These are phyloP conservation scores for Crenuchus spilurus DNA, from an alignment of 2,797 vertebrate genomes.

Conservation along the genomic window DNA sequence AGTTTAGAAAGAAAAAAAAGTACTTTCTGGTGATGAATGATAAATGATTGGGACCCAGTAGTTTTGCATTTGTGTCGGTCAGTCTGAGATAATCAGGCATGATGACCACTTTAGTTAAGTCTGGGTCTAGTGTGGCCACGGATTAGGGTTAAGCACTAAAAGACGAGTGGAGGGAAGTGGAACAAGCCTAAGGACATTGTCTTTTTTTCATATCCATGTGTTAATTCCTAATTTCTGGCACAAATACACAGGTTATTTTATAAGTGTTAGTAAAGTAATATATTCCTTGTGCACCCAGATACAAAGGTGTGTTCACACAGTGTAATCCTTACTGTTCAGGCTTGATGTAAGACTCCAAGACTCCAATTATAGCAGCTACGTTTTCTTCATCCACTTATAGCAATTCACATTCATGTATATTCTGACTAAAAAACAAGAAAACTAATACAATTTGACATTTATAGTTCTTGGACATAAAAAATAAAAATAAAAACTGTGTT, in stretches of 20 bases:
- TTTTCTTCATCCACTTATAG: constrained; percentile 21
- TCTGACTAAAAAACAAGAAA: not conserved
- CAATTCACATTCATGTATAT: constrained; percentile 3
- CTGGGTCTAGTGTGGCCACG: too few relatives aligned
- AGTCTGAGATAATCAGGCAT: too few relatives aligned
- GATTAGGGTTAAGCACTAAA: too few relatives aligned
- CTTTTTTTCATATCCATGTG: too few relatives aligned
- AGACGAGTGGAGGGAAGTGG: too few relatives aligned
- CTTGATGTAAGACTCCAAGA: not conserved
- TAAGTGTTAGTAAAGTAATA: not conserved
- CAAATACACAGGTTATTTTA: not conserved
- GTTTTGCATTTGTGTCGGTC: too few relatives aligned
- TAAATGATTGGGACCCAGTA: too few relatives aligned
- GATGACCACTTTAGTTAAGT: too few relatives aligned
- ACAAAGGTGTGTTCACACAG: not conserved
- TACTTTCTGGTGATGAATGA: not conserved
- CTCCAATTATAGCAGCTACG: constrained; percentile 29
- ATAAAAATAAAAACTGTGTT: not conserved
- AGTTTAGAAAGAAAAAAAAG: not conserved
- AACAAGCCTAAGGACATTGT: too few relatives aligned
- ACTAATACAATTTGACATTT: not conserved
- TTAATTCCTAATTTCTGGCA: not conserved
- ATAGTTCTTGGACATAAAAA: not conserved
- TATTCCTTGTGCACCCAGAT: not conserved
- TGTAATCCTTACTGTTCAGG: constrained; percentile 17